These are phyloP conservation scores for Drosophila emarginata DNA, from an alignment of 2,888 invertebrate genomes.

Conservation along the genomic window DNA sequence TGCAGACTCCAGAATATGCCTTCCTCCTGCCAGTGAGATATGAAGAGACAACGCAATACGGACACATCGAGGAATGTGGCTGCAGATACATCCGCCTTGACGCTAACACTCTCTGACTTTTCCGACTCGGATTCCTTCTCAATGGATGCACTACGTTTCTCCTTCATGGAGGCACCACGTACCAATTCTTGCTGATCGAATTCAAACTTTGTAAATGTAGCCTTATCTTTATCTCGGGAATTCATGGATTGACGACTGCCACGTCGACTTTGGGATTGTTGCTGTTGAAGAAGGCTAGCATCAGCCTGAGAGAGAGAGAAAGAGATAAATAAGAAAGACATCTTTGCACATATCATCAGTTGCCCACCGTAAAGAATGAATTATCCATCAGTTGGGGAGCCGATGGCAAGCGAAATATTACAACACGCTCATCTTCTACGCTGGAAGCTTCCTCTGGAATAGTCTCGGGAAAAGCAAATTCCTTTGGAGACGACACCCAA, in stretches of 20 bases:
- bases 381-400: slow-evolving; percentile 89
- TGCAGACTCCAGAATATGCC: slow-evolving; percentile 98
- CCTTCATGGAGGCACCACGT: slow-evolving; percentile 80
- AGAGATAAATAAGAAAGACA: too few relatives aligned
- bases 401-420: slow-evolving; percentile 92
- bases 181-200: slow-evolving; percentile 82
- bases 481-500: slow-evolving; percentile 94
- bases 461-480: slow-evolving; percentile 94
- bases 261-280: slow-evolving; percentile 83
- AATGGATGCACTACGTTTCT: slow-evolving; percentile 85
- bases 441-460: slow-evolving; percentile 96
- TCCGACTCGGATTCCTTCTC: slow-evolving; percentile 90
- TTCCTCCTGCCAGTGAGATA: slow-evolving; percentile 98
- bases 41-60: slow-evolving; percentile 96
- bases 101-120: slow-evolving; percentile 82
- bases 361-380: slow-evolving; percentile 89
- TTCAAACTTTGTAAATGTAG: slow-evolving; percentile 80
- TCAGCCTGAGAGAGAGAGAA: slow-evolving; percentile 84
- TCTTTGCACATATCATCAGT: background rate
- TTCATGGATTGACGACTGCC: slow-evolving; percentile 81
- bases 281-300: slow-evolving; percentile 90
- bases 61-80: slow-evolving; percentile 99
- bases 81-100: slow-evolving; percentile 86
- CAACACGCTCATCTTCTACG: slow-evolving; percentile 95
- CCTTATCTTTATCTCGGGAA: slow-evolving; percentile 79